Evolutionary conservation across 2,113 vertebrate species (phyloP).

Genomic region (Saguinus midas): DNA sequence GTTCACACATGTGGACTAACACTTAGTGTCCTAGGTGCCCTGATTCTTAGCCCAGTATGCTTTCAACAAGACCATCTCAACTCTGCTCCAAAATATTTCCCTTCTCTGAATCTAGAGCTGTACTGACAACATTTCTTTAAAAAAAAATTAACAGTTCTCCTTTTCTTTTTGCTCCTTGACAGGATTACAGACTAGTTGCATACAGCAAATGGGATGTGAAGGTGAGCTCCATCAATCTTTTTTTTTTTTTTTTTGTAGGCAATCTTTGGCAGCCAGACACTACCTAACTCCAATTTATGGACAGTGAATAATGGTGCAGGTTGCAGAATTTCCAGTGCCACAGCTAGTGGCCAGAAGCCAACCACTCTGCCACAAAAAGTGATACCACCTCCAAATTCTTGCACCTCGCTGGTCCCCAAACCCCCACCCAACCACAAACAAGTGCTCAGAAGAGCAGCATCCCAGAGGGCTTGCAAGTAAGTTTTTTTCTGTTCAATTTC

Average conservation of each 20-base stretch:
- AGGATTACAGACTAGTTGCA: background rate
- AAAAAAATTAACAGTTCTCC: background rate
- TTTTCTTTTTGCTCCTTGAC: background rate
- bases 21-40: background rate
- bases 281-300: conserved; percentile 75
- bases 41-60: background rate
- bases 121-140: background rate
- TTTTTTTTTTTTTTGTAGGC: conserved; percentile 80
- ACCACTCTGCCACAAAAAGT: conserved; percentile 78
- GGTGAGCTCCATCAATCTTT: background rate
- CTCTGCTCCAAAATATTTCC: background rate
- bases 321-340: conserved; percentile 81
- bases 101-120: background rate
- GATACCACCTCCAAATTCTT: conserved; percentile 77
- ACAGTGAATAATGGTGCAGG: conserved; percentile 75
- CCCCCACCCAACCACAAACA: conserved; percentile 87
- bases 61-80: background rate
- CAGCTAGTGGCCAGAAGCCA: conserved; percentile 79
- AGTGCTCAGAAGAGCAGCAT: conserved; percentile 84
- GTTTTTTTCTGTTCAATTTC: conserved; percentile 58
- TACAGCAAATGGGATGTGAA: background rate
- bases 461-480: conserved; percentile 92
- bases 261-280: conserved; percentile 83
- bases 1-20: fast-evolving
- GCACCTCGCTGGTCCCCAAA: conserved; percentile 86